Percentiles rank a stretch among this genome's conserved stretches.
Conservation (phyloP, 2,797 vertebrate genomes). For the Bufotes viridis region DNA sequence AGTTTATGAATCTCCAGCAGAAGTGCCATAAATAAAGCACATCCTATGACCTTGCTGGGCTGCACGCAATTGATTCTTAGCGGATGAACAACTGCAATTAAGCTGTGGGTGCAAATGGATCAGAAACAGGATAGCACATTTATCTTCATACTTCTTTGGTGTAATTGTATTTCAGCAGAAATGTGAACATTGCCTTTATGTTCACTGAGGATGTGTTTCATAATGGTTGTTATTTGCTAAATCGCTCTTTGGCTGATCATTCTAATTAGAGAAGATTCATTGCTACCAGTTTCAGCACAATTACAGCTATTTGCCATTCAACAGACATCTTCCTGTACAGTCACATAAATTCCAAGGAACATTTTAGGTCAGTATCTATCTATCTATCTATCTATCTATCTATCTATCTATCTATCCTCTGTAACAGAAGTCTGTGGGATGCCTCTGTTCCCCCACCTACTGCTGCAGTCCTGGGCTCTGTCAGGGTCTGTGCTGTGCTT, state of each 20-base stretch:
- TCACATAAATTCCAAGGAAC: background rate
- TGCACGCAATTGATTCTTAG: conserved; percentile 44
- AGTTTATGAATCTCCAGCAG: conserved; percentile 41
- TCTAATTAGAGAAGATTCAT: conserved; percentile 35
- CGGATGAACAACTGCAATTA: conserved; percentile 27
- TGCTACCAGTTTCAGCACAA: background rate
- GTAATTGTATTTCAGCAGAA: conserved; percentile 36
- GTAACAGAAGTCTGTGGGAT: too few species aligned
- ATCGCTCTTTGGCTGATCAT: conserved; percentile 24
- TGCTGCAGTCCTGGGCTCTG: too few species aligned
- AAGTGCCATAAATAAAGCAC: conserved; percentile 33
- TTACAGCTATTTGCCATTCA: background rate
- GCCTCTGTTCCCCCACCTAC: too few species aligned
- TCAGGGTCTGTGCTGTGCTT: too few species aligned
- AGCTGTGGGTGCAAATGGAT: conserved; percentile 46
- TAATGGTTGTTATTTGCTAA: conserved; percentile 25
- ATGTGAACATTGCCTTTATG: conserved; percentile 20
- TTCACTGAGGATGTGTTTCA: background rate
- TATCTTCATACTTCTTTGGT: conserved; percentile 21
- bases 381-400: conserved; percentile 6
- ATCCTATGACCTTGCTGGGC: conserved; percentile 44
- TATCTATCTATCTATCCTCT: too few species aligned
- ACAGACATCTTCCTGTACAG: background rate
- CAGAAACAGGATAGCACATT: conserved; percentile 34
- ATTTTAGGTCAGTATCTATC: background rate